phyloP scores from a whole-genome alignment of 2,888 invertebrate genomes.

The Seladonia tumulorum region DNA sequence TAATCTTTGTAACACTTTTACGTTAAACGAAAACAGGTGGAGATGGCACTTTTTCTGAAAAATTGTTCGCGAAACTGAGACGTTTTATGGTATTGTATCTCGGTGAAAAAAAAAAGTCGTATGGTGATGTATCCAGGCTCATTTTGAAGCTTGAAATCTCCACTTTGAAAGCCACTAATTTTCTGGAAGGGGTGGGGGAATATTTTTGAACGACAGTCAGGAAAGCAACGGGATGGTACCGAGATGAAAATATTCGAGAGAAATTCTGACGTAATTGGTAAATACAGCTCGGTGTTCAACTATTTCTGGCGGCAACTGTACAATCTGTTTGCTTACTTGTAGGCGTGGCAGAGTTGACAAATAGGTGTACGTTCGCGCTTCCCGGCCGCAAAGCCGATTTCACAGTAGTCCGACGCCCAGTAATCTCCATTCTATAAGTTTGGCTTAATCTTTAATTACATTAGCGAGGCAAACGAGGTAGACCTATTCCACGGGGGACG shows the following conservation, averaged over 20 bases:
- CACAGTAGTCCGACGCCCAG: slow-evolving; percentile 8
- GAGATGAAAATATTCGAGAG: neutral
- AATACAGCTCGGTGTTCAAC: neutral
- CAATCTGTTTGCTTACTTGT: slow-evolving; percentile 9
- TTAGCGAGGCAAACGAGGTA: slow-evolving; percentile 19
- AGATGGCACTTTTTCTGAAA: neutral
- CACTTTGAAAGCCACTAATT: neutral
- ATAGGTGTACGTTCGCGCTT: slow-evolving; percentile 23
- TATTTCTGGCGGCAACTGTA: neutral
- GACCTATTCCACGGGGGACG: neutral
- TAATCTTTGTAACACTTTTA: neutral
- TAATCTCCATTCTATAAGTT: slow-evolving; percentile 46
- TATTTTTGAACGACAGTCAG: neutral
- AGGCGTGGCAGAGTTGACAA: slow-evolving; percentile 21
- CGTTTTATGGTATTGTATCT: neutral
- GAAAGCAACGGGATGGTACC: neutral
- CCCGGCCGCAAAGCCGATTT: slow-evolving; percentile 32
- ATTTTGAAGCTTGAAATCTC: neutral
- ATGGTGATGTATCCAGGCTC: neutral
- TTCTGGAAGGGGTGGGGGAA: neutral
- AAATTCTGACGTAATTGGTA: neutral
- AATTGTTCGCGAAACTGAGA: neutral
- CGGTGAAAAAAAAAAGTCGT: neutral
- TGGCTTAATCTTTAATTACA: slow-evolving; percentile 54
- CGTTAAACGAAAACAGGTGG: neutral